A percentile compares a stretch with the other conserved stretches of the same genome.
Evolutionary conservation across 2,113 vertebrate genomes (phyloP).

Genomic region (Neopipo cinnamomea): DNA sequence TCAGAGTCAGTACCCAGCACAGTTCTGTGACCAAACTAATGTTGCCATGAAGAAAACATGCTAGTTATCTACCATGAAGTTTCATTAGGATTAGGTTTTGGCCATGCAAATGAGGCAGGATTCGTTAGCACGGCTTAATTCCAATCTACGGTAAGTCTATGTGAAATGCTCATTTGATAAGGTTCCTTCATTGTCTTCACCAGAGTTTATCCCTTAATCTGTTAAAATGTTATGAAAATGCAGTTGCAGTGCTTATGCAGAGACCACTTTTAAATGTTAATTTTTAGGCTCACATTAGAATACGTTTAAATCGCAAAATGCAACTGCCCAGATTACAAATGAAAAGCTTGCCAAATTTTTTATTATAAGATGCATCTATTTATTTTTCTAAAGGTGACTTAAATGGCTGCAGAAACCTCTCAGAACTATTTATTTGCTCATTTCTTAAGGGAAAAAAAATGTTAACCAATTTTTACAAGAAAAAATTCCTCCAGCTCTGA

Average conservation of each 20-base stretch:
- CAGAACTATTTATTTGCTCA: background rate
- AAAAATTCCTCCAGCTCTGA: slow-evolving; percentile 43
- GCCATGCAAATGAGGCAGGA: slow-evolving; percentile 72
- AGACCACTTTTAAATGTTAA: slow-evolving; percentile 74
- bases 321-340: slow-evolving; percentile 47
- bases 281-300: slow-evolving; percentile 54
- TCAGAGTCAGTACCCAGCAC: background rate
- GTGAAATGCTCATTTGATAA: slow-evolving; percentile 79
- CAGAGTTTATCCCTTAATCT: slow-evolving; percentile 74
- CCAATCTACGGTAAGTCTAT: slow-evolving; percentile 73
- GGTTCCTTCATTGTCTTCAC: slow-evolving; percentile 73
- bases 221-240: slow-evolving; percentile 74
- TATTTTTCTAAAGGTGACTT: slow-evolving; percentile 59
- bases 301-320: slow-evolving; percentile 46
- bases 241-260: slow-evolving; percentile 61
- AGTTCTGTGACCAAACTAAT: background rate
- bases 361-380: slow-evolving; percentile 41
- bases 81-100: slow-evolving; percentile 70
- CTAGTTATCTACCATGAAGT: slow-evolving; percentile 63
- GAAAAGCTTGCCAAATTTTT: slow-evolving; percentile 22
- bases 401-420: slow-evolving; percentile 37
- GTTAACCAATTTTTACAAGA: slow-evolving; percentile 52
- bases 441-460: slow-evolving; percentile 43
- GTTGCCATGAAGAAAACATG: slow-evolving; percentile 34
- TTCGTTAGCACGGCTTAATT: slow-evolving; percentile 70